A percentile compares a stretch with the other conserved stretches of the same genome.
These are phyloP conservation scores for Rhea americana DNA, from an alignment of 2,113 vertebrate species.

Conservation along the genomic window DNA sequence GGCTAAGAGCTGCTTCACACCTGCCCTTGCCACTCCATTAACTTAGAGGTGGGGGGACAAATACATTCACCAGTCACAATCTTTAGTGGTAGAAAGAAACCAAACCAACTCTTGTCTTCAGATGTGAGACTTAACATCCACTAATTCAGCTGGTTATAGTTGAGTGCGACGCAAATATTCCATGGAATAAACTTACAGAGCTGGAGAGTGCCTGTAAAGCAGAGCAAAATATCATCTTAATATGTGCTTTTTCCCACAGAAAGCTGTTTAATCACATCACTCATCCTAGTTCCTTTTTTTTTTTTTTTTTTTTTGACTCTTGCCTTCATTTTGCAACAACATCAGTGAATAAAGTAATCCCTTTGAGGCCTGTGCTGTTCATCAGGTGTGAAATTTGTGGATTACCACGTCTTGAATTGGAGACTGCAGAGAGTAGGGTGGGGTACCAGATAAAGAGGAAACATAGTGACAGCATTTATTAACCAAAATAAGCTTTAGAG, in stretches of 20 bases:
- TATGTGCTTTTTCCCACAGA: not conserved
- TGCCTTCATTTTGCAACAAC: not conserved
- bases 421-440: slow-evolving; percentile 1
- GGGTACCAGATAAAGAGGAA: not conserved
- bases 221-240: slow-evolving; percentile 26
- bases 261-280: not conserved
- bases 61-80: not conserved
- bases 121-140: not conserved
- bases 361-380: not conserved
- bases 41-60: not conserved
- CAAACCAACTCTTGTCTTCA: not conserved
- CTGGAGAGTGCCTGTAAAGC: slow-evolving; percentile 57
- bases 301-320: not conserved
- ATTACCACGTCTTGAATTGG: not conserved
- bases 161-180: not conserved
- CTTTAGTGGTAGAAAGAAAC: not conserved
- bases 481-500: slow-evolving; percentile 42
- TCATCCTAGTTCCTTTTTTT: not conserved
- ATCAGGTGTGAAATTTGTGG: not conserved
- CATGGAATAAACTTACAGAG: not conserved
- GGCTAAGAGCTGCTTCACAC: not conserved
- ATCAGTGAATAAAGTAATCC: not conserved
- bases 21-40: not conserved
- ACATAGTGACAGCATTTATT: slow-evolving; percentile 5
- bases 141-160: not conserved